phyloP scores from a whole-genome alignment of 2,888 invertebrate species.

The Trilocha varians region DNA sequence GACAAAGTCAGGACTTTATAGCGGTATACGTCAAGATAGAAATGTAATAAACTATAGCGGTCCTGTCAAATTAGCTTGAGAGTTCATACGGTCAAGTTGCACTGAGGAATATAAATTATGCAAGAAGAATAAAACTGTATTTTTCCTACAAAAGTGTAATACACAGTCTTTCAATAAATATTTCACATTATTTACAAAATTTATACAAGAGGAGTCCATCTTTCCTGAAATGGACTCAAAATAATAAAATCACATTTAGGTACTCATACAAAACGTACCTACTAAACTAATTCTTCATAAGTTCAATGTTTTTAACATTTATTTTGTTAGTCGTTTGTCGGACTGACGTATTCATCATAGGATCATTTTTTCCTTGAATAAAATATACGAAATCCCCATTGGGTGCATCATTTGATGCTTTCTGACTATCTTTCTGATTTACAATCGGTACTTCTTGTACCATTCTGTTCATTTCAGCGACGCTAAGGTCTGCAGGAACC shows the following conservation, averaged over 20 bases:
- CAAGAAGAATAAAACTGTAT: not conserved
- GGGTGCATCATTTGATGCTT: conserved; percentile 26
- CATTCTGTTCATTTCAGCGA: conserved; percentile 47
- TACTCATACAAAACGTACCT: conserved; percentile 9
- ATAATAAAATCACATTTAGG: not conserved
- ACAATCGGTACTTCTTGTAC: conserved; percentile 49
- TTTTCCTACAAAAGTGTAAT: not conserved
- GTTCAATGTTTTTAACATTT: conserved; percentile 65
- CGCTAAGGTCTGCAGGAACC: conserved; percentile 29
- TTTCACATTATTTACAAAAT: not conserved
- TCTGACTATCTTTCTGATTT: conserved; percentile 43
- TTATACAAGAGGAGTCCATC: not conserved
- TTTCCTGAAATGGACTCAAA: conserved; percentile 3
- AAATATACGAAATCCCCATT: conserved; percentile 43
- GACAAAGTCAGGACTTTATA: conserved; percentile 76
- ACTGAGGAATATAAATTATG: too few species aligned
- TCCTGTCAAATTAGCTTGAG: too few species aligned
- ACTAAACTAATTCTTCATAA: conserved; percentile 53
- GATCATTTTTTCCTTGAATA: conserved; percentile 58
- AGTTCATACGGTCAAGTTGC: too few species aligned
- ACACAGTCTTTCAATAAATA: conserved; percentile 16
- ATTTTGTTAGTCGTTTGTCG: conserved; percentile 58
- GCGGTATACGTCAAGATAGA: conserved; percentile 68
- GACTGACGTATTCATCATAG: conserved; percentile 63
- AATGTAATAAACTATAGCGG: too few species aligned